A percentile compares a stretch with the other conserved stretches of the same genome.
These are phyloP conservation scores for Drosophila rhopaloa DNA, from an alignment of 1,140 invertebrate genomes.

Conservation along the genomic window DNA sequence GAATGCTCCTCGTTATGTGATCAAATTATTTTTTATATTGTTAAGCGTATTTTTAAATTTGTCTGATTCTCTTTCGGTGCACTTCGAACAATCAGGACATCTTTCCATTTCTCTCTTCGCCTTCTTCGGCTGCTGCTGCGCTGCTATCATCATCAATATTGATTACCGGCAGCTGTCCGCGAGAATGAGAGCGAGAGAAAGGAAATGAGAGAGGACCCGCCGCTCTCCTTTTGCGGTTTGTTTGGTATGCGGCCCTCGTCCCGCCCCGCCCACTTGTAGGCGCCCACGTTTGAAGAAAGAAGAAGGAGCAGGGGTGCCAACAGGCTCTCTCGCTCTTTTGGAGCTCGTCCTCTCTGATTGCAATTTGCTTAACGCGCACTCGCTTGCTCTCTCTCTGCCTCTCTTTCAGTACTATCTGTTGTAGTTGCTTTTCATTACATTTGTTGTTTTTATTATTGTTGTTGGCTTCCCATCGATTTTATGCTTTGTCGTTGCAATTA, in stretches of 20 bases:
- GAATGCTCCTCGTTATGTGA: too few species aligned
- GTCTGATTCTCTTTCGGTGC: background rate
- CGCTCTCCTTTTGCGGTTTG: constrained; percentile 44
- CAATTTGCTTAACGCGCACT: constrained; percentile 73
- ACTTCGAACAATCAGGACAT: constrained; percentile 48
- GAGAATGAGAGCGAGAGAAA: constrained; percentile 14
- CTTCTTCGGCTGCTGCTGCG: constrained; percentile 45
- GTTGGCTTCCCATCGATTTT: constrained; percentile 78
- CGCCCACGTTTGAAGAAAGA: constrained; percentile 66
- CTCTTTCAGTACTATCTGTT: constrained; percentile 41
- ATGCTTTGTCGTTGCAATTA: constrained; percentile 81
- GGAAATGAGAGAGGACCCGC: constrained; percentile 5
- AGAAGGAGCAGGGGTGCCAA: constrained; percentile 29
- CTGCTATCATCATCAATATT: constrained; percentile 79
- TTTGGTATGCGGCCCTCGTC: constrained; percentile 47
- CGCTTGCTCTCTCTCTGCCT: constrained; percentile 36
- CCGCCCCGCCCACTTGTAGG: constrained; percentile 74
- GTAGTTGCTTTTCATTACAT: constrained; percentile 48
- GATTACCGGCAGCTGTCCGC: constrained; percentile 81
- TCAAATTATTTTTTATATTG: background rate
- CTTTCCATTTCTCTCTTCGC: constrained; percentile 57
- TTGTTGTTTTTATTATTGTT: constrained; percentile 57
- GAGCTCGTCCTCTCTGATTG: constrained; percentile 50
- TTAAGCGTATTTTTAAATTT: background rate
- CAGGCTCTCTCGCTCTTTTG: constrained; percentile 46